Evolutionary conservation across 2,888 invertebrate genomes (phyloP), one percentile per base, ranked within the genome.

Genomic region (Philereme transversata): DNA sequence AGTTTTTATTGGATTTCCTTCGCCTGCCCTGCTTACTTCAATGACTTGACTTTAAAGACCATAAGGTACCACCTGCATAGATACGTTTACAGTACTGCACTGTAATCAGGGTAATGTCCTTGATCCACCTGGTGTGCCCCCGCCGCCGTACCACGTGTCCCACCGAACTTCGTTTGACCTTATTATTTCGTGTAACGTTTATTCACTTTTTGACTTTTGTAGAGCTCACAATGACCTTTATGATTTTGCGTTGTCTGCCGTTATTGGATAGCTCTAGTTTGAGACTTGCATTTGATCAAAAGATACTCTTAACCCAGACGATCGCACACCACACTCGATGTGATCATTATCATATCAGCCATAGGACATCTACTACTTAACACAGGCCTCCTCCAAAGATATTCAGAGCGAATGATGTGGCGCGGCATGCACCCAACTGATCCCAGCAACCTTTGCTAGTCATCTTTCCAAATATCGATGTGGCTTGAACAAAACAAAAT

Each of bases 101-200:
- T 51, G 46, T 47, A 41, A 52, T 36, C 47, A 51, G 47, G 6
- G 8, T 11, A 22, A 51, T 51, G 54, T 55, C 54, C 51, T 60
- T 55, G 51, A 38, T 60, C 33, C 33, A 51, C 54, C 49, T 59
- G 49, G 46, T 35, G 43, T 41, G 5, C 9, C 41, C 41, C 11
- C 47, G 4, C 11, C 50, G 40, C 10, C n/a, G 36, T 38, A 33
- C 55, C 40, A 59, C 50, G 50, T 60, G 60, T 51, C 54, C 54
- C 54, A 41, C 36, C 59, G 59, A 54, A 52, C 54, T 54, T 54
- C 34, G 51, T 45, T 43, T 60, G 59, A 60, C 59, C 54, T 50
- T 50, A 54, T 53, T 58, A 38, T 59, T 59, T 43, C 3, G 1
- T 22, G 22, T 22, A 22, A 3, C 52, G 49, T 59, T 58, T 58